phyloP scores from a whole-genome alignment of 2,113 vertebrate genomes.

The Alouatta palliata region DNA sequence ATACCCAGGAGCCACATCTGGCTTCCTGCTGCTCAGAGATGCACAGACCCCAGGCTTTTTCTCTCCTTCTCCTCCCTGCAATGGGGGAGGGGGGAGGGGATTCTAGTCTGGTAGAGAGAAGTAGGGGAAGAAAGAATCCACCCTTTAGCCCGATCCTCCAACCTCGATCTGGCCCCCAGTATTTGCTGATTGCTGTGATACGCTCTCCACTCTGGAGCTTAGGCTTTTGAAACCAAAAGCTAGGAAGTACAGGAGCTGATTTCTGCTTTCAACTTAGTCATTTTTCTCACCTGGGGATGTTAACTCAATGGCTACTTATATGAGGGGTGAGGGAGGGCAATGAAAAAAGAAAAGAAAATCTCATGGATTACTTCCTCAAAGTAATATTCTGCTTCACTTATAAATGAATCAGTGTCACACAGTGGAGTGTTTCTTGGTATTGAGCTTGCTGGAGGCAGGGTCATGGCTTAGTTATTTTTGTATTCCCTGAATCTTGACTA shows the following conservation, averaged over 20 bases:
- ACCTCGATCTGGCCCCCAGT: not conserved
- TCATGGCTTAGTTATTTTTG: not conserved
- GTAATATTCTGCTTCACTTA: not conserved
- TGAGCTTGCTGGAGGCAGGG: not conserved
- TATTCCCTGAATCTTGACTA: not conserved
- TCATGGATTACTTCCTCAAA: not conserved
- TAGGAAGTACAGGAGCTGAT: not conserved
- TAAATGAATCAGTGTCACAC: not conserved
- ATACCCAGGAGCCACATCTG: too few species aligned
- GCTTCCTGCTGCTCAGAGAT: not conserved
- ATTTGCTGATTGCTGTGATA: not conserved
- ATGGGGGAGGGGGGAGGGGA: too few species aligned
- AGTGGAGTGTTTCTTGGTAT: not conserved
- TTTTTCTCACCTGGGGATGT: not conserved
- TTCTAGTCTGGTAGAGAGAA: not conserved
- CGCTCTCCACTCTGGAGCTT: not conserved
- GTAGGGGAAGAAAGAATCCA: not conserved
- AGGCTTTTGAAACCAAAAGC: constrained; percentile 14
- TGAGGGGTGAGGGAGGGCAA: not conserved
- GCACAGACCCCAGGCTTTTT: not conserved
- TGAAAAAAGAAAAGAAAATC: not conserved
- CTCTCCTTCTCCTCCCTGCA: not conserved
- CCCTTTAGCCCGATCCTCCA: not conserved
- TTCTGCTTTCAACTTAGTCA: not conserved
- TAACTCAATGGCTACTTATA: not conserved